phyloP scores from a whole-genome alignment of 1,140 invertebrate species.

The Trichonephila clavipes region DNA sequence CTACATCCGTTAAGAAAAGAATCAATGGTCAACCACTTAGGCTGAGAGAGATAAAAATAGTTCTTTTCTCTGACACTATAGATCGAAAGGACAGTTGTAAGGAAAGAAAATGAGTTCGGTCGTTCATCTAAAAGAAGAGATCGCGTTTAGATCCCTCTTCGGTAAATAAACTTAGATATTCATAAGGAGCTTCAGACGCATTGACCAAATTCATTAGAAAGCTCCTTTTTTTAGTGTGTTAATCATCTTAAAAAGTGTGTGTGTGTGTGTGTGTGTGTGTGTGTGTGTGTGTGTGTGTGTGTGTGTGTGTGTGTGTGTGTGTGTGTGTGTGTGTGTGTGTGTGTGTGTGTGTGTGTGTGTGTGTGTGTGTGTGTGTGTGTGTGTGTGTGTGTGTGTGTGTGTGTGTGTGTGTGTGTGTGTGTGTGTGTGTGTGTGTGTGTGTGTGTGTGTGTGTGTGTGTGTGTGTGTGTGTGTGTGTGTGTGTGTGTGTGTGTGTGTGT shows the following conservation, averaged over 20 bases:
- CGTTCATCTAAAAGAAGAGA: not conserved
- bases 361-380: too few relatives aligned
- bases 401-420: slow-evolving; percentile 25
- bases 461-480: slow-evolving; percentile 16
- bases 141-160: not conserved
- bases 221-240: not conserved
- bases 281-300: too few relatives aligned
- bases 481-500: slow-evolving; percentile 16
- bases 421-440: slow-evolving; percentile 4
- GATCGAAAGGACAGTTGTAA: slow-evolving; percentile 36
- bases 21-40: slow-evolving; percentile 59
- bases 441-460: slow-evolving; percentile 20
- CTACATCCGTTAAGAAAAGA: not conserved
- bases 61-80: slow-evolving; percentile 8
- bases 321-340: too few relatives aligned
- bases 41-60: slow-evolving; percentile 45
- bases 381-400: too few relatives aligned
- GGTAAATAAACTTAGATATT: slow-evolving; percentile 37
- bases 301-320: too few relatives aligned
- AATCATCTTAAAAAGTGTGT: not conserved
- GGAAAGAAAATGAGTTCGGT: slow-evolving; percentile 7
- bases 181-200: not conserved
- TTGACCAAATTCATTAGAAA: slow-evolving; percentile 26
- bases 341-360: too few relatives aligned
- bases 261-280: too few relatives aligned